These are phyloP conservation scores for Eupeodes luniger DNA, from an alignment of 2,888 invertebrate genomes.

Conservation along the genomic window DNA sequence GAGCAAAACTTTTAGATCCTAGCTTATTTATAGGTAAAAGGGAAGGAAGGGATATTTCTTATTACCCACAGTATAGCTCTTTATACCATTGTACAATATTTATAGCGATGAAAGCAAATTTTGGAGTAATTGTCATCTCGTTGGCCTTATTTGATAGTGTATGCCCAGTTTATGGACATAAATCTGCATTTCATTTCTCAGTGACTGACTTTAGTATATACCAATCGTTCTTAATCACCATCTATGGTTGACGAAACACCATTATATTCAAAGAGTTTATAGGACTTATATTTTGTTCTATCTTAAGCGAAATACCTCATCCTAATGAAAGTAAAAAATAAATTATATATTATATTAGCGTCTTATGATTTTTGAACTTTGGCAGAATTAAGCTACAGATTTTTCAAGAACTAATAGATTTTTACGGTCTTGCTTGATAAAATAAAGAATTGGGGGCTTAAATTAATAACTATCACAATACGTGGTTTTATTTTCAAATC, in stretches of 20 bases:
- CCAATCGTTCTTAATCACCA: slow-evolving; percentile 23
- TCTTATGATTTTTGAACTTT: too few relatives aligned
- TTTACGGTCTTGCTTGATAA: too few relatives aligned
- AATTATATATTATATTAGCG: too few relatives aligned
- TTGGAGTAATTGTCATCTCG: slow-evolving; percentile 41
- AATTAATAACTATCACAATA: too few relatives aligned
- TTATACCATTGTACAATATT: slow-evolving; percentile 21
- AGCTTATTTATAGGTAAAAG: slow-evolving; percentile 13
- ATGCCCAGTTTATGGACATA: neutral
- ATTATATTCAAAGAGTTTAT: neutral
- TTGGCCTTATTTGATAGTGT: neutral
- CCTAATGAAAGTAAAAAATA: too few relatives aligned
- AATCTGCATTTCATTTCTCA: slow-evolving; percentile 9
- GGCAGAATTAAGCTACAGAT: too few relatives aligned
- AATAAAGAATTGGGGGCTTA: too few relatives aligned
- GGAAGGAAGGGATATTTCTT: neutral
- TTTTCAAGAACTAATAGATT: too few relatives aligned
- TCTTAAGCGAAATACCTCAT: too few relatives aligned
- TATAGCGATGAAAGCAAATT: slow-evolving; percentile 50
- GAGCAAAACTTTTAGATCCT: slow-evolving; percentile 20
- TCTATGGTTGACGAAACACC: neutral
- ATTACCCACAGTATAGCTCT: neutral
- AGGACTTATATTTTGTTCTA: neutral
- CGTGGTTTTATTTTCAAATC: too few relatives aligned
- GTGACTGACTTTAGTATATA: slow-evolving; percentile 20